Conservation (phyloP, 2,113 vertebrate genomes). For the Arenaria interpres region DNA sequence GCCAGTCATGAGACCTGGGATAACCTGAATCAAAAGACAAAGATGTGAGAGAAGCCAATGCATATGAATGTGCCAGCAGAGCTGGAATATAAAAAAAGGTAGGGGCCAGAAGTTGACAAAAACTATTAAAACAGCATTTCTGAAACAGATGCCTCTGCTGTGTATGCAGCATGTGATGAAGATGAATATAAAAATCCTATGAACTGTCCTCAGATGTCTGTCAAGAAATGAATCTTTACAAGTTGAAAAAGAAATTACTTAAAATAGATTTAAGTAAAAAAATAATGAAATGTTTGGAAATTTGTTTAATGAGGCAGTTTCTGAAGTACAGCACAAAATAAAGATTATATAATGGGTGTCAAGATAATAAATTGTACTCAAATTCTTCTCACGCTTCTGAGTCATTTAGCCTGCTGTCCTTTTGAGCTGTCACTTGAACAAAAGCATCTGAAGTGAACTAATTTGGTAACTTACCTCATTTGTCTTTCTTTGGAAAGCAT, state of each 20-base stretch:
- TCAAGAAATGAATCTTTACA: background rate
- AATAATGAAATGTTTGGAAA: slow-evolving; percentile 21
- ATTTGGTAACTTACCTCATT: slow-evolving; percentile 24
- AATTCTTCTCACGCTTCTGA: slow-evolving; percentile 24
- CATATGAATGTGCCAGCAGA: background rate
- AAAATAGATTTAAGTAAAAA: slow-evolving; percentile 15
- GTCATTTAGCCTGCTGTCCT: slow-evolving; percentile 42
- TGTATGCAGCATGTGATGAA: background rate
- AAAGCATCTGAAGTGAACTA: slow-evolving; percentile 34
- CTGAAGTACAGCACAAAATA: slow-evolving; percentile 1
- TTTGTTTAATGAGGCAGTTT: slow-evolving; percentile 27
- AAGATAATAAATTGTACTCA: background rate
- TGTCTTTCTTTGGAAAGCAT: slow-evolving; percentile 26
- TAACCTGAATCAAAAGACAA: background rate
- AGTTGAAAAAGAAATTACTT: background rate
- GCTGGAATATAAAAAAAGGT: background rate
- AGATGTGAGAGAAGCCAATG: background rate
- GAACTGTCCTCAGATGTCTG: background rate
- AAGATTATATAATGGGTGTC: slow-evolving; percentile 1
- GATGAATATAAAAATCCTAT: background rate
- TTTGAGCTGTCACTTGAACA: slow-evolving; percentile 54
- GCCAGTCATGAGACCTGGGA: background rate
- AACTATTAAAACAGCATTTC: background rate
- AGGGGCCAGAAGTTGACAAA: background rate
- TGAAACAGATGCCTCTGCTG: background rate